Base-by-base conservation (phyloP, 2,888 invertebrate species). In the Lasius platythorax region DNA sequence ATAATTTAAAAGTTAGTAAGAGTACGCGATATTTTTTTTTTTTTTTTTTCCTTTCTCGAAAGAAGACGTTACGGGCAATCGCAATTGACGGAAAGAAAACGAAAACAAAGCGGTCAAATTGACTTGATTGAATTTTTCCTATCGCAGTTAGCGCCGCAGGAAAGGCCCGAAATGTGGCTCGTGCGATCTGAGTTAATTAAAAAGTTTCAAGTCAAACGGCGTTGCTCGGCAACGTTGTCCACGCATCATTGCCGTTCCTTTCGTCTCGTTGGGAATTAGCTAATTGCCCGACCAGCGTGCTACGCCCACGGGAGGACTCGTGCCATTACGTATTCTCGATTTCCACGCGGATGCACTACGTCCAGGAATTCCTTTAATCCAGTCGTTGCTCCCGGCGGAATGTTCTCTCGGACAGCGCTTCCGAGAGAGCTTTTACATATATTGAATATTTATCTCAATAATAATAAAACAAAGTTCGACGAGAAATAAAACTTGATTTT, bases 171-270 rank as follows among this genome's bases (percentile, higher is more conserved):
- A 90, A 90, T 85, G 84, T 88, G 79, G 82, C 67, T 72, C 84
- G 83, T 53, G 53, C 83, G 85, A 88, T 89, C 83, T 83, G 70
- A 83, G 88, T 90, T 91, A 89, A 90, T 91, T 90, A 88, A 90
- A 90, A 87, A 90, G 89, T 90, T 90, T 85, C 85, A 87, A 88
- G 87, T 88, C 85, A 87, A 84, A 84, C 85, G 86, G 46, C 61
- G 50, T 84, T 53, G 43, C 82, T 68, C 63, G 46, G 56, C 56
- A 76, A 68, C 78, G 58, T 72, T 64, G 64, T 73, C 30, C 46
- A 67, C 75, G 58, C 63, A 53, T 46, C 53, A 40, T 46, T 66
- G 46, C 64, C 37, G 23, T 76, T 79, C 63, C 82, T 61, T 68
- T 75, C 76, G 66, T 74, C 83, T 78, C 66, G 72, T 46, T 67